Percentiles rank a stretch among this genome's conserved stretches.
Conservation (phyloP, 2,797 vertebrate species). For the Acipenser oxyrinchus region DNA sequence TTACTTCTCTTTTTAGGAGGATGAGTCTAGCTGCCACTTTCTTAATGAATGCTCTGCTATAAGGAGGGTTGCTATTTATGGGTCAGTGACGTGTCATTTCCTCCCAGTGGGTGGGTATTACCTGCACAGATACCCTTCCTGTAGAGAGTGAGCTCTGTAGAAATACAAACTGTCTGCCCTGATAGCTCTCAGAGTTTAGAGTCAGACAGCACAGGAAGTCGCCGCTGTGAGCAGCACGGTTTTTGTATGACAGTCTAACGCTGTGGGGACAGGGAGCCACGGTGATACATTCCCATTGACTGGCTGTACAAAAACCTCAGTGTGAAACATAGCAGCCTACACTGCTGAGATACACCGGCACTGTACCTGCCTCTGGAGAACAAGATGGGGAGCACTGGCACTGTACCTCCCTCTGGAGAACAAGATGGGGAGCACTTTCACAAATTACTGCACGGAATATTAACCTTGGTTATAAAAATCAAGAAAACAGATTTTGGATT, state of each 20-base stretch:
- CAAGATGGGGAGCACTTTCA: too few relatives aligned
- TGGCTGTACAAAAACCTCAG: slow-evolving; percentile 80
- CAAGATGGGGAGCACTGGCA: too few relatives aligned
- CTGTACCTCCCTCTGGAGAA: too few relatives aligned
- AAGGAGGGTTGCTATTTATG: background rate
- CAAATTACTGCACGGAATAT: too few relatives aligned
- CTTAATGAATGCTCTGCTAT: too few relatives aligned
- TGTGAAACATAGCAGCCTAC: slow-evolving; percentile 18
- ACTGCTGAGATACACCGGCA: background rate
- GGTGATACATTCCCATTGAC: slow-evolving; percentile 59
- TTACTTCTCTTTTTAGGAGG: too few relatives aligned
- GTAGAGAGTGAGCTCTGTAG: slow-evolving; percentile 30
- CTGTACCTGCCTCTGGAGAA: too few relatives aligned
- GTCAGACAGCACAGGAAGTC: background rate
- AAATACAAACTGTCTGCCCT: slow-evolving; percentile 52
- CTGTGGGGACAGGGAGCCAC: slow-evolving; percentile 83
- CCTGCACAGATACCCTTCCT: slow-evolving; percentile 13
- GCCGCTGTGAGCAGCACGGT: slow-evolving; percentile 32
- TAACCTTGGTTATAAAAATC: too few relatives aligned
- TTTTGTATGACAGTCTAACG: slow-evolving; percentile 75
- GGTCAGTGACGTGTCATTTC: slow-evolving; percentile 31
- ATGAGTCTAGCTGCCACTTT: too few relatives aligned
- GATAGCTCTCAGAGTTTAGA: slow-evolving; percentile 14
- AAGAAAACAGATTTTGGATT: too few relatives aligned
- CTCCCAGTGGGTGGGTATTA: slow-evolving; percentile 18